These are phyloP conservation scores for Echeneis naucrates DNA, from an alignment of 2,797 vertebrate genomes.

Conservation along the genomic window DNA sequence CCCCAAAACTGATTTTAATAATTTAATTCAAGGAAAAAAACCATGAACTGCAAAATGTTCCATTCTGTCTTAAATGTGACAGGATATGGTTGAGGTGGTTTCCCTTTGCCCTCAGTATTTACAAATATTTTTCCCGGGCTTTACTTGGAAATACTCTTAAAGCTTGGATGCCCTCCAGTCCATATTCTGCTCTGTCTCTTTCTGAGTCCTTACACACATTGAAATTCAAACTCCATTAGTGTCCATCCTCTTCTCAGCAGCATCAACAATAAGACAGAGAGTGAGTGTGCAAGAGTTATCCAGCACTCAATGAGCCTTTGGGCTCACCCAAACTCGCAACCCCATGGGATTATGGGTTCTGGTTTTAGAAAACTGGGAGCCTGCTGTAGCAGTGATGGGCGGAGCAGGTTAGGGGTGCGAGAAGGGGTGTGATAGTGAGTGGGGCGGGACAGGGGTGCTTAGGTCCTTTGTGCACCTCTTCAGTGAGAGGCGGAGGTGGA, in stretches of 20 bases:
- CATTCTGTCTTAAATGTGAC: slow-evolving; percentile 19
- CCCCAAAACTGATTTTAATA: background rate
- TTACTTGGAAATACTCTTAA: slow-evolving; percentile 58
- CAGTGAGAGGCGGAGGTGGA: slow-evolving; percentile 77
- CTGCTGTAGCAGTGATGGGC: slow-evolving; percentile 76
- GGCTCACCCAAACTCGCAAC: slow-evolving; percentile 70
- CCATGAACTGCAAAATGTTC: background rate
- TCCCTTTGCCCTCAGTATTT: slow-evolving; percentile 44
- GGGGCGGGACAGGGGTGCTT: slow-evolving; percentile 69
- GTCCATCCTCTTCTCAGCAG: slow-evolving; percentile 75
- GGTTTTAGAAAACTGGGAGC: slow-evolving; percentile 72
- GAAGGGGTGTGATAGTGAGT: slow-evolving; percentile 72
- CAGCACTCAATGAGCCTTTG: slow-evolving; percentile 79
- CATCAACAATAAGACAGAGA: slow-evolving; percentile 75
- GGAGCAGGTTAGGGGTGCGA: slow-evolving; percentile 76
- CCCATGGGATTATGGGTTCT: slow-evolving; percentile 75
- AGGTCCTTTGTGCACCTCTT: slow-evolving; percentile 84
- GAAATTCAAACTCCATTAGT: slow-evolving; percentile 82
- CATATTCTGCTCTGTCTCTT: slow-evolving; percentile 77
- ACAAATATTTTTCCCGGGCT: slow-evolving; percentile 50
- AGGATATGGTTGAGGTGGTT: slow-evolving; percentile 30
- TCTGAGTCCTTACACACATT: slow-evolving; percentile 75
- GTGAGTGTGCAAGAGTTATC: slow-evolving; percentile 76
- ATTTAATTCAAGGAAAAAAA: slow-evolving; percentile 1
- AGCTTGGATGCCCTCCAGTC: slow-evolving; percentile 74